Base-by-base conservation (phyloP, 1,140 invertebrate species). In the Callitettix versicolor region DNA sequence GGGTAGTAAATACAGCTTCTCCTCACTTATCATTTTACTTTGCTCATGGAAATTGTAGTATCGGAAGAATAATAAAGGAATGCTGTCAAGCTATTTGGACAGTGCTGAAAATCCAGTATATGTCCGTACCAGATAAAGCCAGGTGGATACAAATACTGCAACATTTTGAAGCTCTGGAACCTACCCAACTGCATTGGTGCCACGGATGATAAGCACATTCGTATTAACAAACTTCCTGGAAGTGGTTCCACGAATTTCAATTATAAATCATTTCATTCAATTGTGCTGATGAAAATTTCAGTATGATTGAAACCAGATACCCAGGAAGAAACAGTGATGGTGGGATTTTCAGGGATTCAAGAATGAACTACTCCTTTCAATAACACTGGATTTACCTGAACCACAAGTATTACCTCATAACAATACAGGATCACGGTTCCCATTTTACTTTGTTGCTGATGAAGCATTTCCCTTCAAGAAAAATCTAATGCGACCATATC, bases 191-290 rank as follows among this genome's bases (percentile, higher is more conserved):
- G 65, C 60, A 46, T 71, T 7, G 71, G 71, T 1, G 61, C 70
- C 22, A 56, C 74, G 1, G 73, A 77, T 62, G 73, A 74, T 1
- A 78, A 76, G 54, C 74, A 79, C 61, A 53, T 77, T 22, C 44
- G 62, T 0, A 70, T 75, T 38, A 53, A 67, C 60, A 59, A 55
- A 4, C 69, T 73, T 33, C n/a, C 49, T 26, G 58, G 66, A 34
- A 67, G 65, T 55, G 75, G 75, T 53, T 63, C 65, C 3, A 59
- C 64, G 9, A 78, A 67, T 68, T 74, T 65, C 49, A 75, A 74
- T 58, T 72, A 73, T 49, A 73, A 73, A 58, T 36, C 41, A 2
- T 63, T 56, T 41, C 66, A 65, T 53, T 62, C 57, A 9, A 58
- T 66, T 2, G 63, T 69, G 14, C 38, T 70, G 2, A 53, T 69